Percentiles rank a stretch among this genome's conserved stretches.
Conservation (phyloP, 2,888 invertebrate genomes). For the Leistus spinibarbis region DNA sequence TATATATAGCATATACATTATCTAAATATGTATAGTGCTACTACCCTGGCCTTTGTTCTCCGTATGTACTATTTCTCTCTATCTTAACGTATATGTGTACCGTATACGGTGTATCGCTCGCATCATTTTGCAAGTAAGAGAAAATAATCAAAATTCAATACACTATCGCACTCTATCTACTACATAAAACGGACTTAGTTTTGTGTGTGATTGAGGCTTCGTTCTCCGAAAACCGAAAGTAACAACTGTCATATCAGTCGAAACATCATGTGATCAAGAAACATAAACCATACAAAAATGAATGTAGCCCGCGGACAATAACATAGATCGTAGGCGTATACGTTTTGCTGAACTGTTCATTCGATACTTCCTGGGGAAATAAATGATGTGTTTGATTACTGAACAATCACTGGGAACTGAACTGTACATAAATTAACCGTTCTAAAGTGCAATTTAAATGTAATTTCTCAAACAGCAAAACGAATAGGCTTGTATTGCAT, state of each 20-base stretch:
- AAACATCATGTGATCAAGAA: background rate
- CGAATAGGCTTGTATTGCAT: conserved; percentile 9
- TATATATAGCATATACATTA: background rate
- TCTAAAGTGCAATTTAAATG: background rate
- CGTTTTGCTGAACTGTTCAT: no score
- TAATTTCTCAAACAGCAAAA: background rate
- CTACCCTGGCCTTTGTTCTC: background rate
- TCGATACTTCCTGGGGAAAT: no score
- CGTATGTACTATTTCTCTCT: background rate
- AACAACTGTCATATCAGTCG: conserved; percentile 24
- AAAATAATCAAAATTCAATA: background rate
- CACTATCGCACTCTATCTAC: background rate
- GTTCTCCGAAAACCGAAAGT: background rate
- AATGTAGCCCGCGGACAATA: conserved; percentile 22
- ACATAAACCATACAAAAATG: background rate
- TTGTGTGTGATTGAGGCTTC: background rate
- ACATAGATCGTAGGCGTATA: no score
- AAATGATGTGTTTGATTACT: no score
- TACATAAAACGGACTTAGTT: conserved; percentile 6
- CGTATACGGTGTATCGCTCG: background rate
- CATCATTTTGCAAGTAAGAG: background rate
- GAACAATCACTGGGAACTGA: no score
- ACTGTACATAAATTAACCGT: no score
- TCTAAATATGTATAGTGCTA: background rate
- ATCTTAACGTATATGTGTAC: background rate